Base-by-base conservation (phyloP, 2,888 invertebrate genomes). In the Sympetrum striolatum region DNA sequence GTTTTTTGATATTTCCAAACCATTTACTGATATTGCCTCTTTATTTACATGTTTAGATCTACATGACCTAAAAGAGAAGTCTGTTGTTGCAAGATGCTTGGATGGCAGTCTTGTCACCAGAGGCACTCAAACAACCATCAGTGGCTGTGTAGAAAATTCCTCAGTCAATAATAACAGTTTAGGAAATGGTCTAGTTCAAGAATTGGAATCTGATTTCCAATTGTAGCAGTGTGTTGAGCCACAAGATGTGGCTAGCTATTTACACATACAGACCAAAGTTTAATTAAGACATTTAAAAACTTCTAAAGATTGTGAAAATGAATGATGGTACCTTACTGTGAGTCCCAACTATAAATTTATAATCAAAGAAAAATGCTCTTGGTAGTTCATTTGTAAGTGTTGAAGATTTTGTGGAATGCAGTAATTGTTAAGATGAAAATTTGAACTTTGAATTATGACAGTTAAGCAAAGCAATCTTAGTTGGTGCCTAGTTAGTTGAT, bases 321-420 rank as follows among this genome's bases (percentile, higher is more conserved):
- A 39, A 25, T 35, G 35, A 53, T 37, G 37, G 60, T 35, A n/a
- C 18, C n/a, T 37, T 22, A 4, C n/a, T 31, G n/a, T 37, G 58
- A 22, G 22, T 86, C 35, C 60, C 37, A 60, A 60, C 22, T 48
- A 60, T n/a, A 10, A 6, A 86, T 86, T 60, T 64, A 86, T 86
- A 58, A 58, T n/a, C 35, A 86, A 60, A 44, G 35, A 86, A 86
- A 86, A 86, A 64, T 37, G 86, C 86, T 86, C 86, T 86, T 64
- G 86, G 86, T 86, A 86, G 86, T 86, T 86, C 39, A 86, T 86
- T 86, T 22, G 37, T 37, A 86, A 37, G 60, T 60, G 35, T 86
- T 58, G 58, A 22, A 37, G 37, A 35, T 37, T 60, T 35, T 60
- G 22, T 64, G 31, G 22, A 18, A 82, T 37, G 58, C 37, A 37